Conservation (phyloP, 2,113 vertebrate genomes). For the Ellobius talpinus region DNA sequence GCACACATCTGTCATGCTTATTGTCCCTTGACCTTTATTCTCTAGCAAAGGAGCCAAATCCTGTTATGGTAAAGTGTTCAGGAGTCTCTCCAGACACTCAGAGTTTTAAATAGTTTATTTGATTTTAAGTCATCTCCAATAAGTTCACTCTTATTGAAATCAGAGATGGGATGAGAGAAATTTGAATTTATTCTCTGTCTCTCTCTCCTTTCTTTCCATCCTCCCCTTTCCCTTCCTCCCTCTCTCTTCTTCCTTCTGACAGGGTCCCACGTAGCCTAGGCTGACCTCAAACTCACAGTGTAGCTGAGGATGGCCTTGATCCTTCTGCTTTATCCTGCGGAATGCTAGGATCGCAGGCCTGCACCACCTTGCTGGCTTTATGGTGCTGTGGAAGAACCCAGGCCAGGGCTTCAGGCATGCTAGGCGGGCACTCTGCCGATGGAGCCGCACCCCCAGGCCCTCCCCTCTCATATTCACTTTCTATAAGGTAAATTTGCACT, state of each 20-base stretch:
- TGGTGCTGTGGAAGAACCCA: not conserved
- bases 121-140: not conserved
- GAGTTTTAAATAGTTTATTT: slow-evolving; percentile 30
- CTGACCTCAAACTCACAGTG: not conserved
- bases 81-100: not conserved
- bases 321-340: not conserved
- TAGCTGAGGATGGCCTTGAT: no score
- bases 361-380: not conserved
- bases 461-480: not conserved
- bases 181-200: slow-evolving; percentile 8
- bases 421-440: not conserved
- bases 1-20: not conserved
- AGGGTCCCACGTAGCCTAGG: not conserved
- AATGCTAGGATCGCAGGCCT: not conserved
- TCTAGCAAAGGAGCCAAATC: slow-evolving; percentile 20
- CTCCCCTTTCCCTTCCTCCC: not conserved
- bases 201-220: no score
- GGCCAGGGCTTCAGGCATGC: not conserved
- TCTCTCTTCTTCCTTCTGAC: not conserved
- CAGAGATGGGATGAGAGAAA: slow-evolving; percentile 20
- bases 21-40: not conserved
- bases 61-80: not conserved
- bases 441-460: not conserved
- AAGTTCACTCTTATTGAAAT: not conserved
- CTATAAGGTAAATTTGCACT: not conserved